A percentile compares a stretch with the other conserved stretches of the same genome.
phyloP scores from a whole-genome alignment of 2,797 vertebrate genomes.

The Artibeus jamaicensis region DNA sequence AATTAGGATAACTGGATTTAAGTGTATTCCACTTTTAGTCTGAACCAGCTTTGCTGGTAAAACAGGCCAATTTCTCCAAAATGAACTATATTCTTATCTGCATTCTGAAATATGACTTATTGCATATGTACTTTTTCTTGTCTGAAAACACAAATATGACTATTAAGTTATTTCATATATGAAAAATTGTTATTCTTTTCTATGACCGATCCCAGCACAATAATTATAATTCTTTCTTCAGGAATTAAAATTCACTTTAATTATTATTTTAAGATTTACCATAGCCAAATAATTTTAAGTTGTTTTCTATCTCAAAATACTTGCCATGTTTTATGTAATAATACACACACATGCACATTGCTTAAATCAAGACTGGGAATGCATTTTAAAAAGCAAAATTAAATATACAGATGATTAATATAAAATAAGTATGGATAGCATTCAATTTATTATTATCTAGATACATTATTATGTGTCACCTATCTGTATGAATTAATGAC shows the following conservation, averaged over 20 bases:
- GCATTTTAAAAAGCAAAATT: not conserved
- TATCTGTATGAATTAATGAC: not conserved
- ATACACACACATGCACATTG: not conserved
- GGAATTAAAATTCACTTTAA: not conserved
- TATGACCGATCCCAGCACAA: not conserved
- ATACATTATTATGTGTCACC: not conserved
- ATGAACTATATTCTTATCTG: not conserved
- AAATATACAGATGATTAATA: not conserved
- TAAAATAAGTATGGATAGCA: not conserved
- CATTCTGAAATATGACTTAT: not conserved
- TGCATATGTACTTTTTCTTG: not conserved
- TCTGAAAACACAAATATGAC: not conserved
- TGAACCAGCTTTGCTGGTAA: not conserved
- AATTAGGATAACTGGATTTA: not conserved
- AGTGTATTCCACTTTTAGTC: not conserved
- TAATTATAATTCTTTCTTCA: not conserved
- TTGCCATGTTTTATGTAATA: not conserved
- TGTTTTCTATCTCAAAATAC: not conserved
- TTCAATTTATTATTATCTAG: not conserved
- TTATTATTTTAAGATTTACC: not conserved
- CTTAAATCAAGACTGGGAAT: not conserved
- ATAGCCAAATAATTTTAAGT: not conserved
- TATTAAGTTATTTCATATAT: too few species aligned
- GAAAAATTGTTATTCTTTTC: not conserved
- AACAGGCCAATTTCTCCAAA: not conserved